Percentiles rank a stretch among this genome's conserved stretches.
These are phyloP conservation scores for Homarus americanus DNA, from an alignment of 1,140 invertebrate genomes.

Conservation along the genomic window DNA sequence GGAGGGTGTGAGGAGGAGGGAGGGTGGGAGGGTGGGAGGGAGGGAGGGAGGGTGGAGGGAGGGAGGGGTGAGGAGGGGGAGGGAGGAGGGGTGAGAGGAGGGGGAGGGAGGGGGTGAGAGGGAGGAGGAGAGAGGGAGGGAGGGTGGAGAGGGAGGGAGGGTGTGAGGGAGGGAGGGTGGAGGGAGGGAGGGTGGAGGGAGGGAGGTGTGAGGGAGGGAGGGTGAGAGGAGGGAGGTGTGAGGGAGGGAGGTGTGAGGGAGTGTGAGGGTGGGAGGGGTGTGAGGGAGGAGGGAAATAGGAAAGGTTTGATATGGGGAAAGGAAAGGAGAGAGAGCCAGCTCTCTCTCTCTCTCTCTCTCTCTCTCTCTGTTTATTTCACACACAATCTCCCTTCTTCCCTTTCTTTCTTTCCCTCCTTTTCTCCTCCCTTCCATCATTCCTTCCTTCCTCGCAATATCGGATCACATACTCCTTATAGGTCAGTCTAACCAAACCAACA, in stretches of 20 bases:
- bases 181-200: neutral
- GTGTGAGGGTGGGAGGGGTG: neutral
- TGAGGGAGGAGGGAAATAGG: neutral
- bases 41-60: neutral
- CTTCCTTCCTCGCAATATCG: too few species aligned
- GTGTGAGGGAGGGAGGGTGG: neutral
- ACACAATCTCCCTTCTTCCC: neutral
- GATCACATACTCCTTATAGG: too few species aligned
- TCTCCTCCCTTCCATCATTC: slow-evolving; percentile 4
- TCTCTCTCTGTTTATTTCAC: neutral
- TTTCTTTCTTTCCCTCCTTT: neutral
- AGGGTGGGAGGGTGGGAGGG: neutral
- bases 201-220: neutral
- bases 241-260: neutral
- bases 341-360: slow-evolving; percentile 11
- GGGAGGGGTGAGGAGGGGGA: neutral
- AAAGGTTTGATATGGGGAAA: neutral
- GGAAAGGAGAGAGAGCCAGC: neutral
- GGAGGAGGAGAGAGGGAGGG: neutral
- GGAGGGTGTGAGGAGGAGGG: neutral
- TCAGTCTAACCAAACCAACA: too few species aligned
- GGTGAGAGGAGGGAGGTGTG: neutral
- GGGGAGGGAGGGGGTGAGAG: neutral
- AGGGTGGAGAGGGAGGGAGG: neutral
- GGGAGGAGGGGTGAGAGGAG: neutral